These are phyloP conservation scores for Synaphobranchus kaupii DNA, from an alignment of 2,797 vertebrate genomes.

Conservation along the genomic window DNA sequence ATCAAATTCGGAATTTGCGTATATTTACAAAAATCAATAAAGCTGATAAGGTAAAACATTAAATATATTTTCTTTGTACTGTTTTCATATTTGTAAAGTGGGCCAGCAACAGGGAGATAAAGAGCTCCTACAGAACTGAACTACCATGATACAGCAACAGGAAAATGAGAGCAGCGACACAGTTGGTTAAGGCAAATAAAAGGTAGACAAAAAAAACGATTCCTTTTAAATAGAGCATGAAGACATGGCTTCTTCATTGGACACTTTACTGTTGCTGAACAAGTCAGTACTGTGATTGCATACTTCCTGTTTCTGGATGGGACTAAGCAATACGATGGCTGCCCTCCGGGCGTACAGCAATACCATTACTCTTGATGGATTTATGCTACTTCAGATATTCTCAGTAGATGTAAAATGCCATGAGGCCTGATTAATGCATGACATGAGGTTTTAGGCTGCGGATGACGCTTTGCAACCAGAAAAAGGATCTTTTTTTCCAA, in stretches of 20 bases:
- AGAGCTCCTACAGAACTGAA: background rate
- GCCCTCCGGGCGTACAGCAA: slow-evolving; percentile 75
- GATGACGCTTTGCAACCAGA: slow-evolving; percentile 60
- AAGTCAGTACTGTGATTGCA: slow-evolving; percentile 66
- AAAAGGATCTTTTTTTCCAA: slow-evolving; percentile 42
- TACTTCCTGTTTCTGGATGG: slow-evolving; percentile 70
- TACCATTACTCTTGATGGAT: slow-evolving; percentile 81
- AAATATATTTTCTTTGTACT: no score
- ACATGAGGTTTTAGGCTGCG: slow-evolving; percentile 66
- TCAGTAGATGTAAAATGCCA: slow-evolving; percentile 70
- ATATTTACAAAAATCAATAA: no score
- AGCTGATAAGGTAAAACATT: no score
- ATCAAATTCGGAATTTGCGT: no score
- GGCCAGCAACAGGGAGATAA: background rate
- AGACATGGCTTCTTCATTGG: slow-evolving; percentile 53
- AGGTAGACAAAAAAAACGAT: slow-evolving; percentile 43
- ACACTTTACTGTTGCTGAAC: slow-evolving; percentile 58
- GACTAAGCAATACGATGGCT: slow-evolving; percentile 75
- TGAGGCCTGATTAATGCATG: slow-evolving; percentile 80
- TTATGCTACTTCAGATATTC: slow-evolving; percentile 76
- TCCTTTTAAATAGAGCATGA: slow-evolving; percentile 71
- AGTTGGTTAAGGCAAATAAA: slow-evolving; percentile 59
- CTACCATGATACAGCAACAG: slow-evolving; percentile 35
- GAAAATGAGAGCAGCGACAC: slow-evolving; percentile 52
- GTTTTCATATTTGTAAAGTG: background rate